Conservation (phyloP, 2,797 vertebrate genomes). For the Lycodopsis pacificus region DNA sequence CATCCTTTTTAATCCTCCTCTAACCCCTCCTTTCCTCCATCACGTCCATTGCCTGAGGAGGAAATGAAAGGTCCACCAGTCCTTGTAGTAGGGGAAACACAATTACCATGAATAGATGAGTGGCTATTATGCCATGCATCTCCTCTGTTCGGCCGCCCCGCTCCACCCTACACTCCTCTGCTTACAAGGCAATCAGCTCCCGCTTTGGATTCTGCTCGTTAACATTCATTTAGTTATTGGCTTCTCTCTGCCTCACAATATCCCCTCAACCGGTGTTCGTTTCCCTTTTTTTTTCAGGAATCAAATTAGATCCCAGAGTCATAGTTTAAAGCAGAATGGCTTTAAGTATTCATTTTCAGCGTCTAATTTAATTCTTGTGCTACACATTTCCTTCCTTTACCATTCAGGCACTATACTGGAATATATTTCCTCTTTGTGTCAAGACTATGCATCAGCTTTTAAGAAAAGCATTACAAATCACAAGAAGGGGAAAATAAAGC, state of each 20-base stretch:
- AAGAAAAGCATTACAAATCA: slow-evolving; percentile 62
- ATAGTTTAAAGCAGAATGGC: slow-evolving; percentile 76
- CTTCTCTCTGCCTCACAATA: slow-evolving; percentile 75
- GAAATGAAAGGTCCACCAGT: slow-evolving; percentile 78
- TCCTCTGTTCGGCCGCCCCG: slow-evolving; percentile 53
- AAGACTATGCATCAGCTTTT: slow-evolving; percentile 57
- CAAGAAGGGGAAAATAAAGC: slow-evolving; percentile 25
- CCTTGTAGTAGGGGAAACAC: slow-evolving; percentile 73
- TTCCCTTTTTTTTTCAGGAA: slow-evolving; percentile 76
- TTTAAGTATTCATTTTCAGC: slow-evolving; percentile 82
- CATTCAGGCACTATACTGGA: slow-evolving; percentile 51
- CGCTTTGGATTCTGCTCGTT: slow-evolving; percentile 77
- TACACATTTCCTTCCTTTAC: slow-evolving; percentile 56
- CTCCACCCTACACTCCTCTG: slow-evolving; percentile 48
- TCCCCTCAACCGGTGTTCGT: slow-evolving; percentile 73
- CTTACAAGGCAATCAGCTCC: slow-evolving; percentile 74
- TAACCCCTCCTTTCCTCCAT: slow-evolving; percentile 65
- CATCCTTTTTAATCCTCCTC: slow-evolving; percentile 73
- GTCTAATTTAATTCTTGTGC: slow-evolving; percentile 77
- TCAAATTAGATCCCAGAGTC: slow-evolving; percentile 78
- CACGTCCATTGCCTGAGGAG: slow-evolving; percentile 67
- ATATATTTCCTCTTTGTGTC: slow-evolving; percentile 57
- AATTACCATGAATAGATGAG: slow-evolving; percentile 81
- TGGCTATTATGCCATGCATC: slow-evolving; percentile 74
- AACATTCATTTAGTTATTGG: slow-evolving; percentile 82